phyloP scores from a whole-genome alignment of 2,888 invertebrate species.

The Craniophora ligustri region DNA sequence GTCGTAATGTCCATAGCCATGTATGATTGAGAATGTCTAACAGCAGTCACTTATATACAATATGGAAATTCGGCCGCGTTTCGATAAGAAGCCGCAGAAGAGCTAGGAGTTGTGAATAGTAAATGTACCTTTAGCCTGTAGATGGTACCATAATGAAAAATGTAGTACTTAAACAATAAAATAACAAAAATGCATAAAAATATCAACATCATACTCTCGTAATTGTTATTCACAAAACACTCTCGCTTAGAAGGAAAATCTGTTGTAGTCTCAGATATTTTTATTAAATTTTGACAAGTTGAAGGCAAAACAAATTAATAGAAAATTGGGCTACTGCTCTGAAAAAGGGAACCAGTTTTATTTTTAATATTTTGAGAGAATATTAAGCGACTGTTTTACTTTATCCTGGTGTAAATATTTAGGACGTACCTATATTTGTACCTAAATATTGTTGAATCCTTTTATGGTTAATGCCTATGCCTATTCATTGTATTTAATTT shows the following conservation, averaged over 20 bases:
- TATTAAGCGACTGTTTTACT: background rate
- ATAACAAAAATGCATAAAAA: constrained; percentile 4
- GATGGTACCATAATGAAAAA: too few relatives aligned
- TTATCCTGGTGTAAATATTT: background rate
- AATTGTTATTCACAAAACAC: constrained; percentile 59
- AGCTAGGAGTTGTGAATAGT: too few relatives aligned
- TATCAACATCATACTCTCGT: constrained; percentile 18
- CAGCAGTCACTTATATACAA: too few relatives aligned
- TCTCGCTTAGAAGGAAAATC: constrained; percentile 34
- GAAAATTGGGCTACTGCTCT: constrained; percentile 11
- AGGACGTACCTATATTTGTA: too few relatives aligned
- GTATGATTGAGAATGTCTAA: too few relatives aligned
- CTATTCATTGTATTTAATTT: too few relatives aligned
- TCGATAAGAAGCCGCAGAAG: too few relatives aligned
- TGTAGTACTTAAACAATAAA: constrained; percentile 18
- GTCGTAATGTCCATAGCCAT: too few relatives aligned
- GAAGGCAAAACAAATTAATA: constrained; percentile 43
- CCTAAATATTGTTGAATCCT: too few relatives aligned
- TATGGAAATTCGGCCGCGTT: too few relatives aligned
- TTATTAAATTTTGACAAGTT: constrained; percentile 50
- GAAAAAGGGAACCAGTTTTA: constrained; percentile 7
- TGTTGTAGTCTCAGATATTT: constrained; percentile 20
- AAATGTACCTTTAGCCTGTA: too few relatives aligned
- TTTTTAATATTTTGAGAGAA: constrained; percentile 9
- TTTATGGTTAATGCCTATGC: too few relatives aligned